Percentiles rank a stretch among this genome's conserved stretches.
Conservation (phyloP, 2,888 invertebrate species). For the Apodemia mormo region DNA sequence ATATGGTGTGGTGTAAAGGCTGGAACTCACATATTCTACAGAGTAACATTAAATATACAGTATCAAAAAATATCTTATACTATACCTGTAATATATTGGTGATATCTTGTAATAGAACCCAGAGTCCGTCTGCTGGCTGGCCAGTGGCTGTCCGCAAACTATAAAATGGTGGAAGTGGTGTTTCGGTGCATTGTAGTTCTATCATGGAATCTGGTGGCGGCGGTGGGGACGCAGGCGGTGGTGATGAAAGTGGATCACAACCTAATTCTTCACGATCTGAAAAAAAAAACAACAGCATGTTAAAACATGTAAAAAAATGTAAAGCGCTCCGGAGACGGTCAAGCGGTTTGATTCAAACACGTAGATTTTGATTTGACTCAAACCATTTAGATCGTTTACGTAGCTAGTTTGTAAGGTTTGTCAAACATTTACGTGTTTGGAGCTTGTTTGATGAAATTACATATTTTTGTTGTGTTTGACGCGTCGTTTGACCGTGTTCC, state of each 20-base stretch:
- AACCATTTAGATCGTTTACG: no score
- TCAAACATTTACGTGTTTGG: no score
- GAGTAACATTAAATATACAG: background rate
- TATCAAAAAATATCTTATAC: background rate
- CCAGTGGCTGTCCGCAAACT: slow-evolving; percentile 84
- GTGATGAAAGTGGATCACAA: slow-evolving; percentile 82
- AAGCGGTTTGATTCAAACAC: no score
- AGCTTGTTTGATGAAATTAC: no score
- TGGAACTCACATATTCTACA: no score
- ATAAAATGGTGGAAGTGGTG: slow-evolving; percentile 90
- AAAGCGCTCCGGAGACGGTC: no score
- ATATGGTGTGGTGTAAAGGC: no score
- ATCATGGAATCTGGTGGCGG: slow-evolving; percentile 80
- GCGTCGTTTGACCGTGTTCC: no score
- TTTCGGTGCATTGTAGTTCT: slow-evolving; percentile 91
- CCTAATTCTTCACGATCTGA: slow-evolving; percentile 79
- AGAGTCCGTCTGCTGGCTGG: slow-evolving; percentile 83
- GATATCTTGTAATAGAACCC: slow-evolving; percentile 91
- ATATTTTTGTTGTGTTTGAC: no score
- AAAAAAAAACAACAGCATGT: slow-evolving; percentile 30
- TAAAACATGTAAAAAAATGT: no score
- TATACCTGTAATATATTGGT: slow-evolving; percentile 85
- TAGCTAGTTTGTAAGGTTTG: no score
- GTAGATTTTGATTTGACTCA: no score
- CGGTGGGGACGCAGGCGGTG: slow-evolving; percentile 79